Evolutionary conservation across 2,888 invertebrate genomes (phyloP).

Genomic region (Catocala nupta): DNA sequence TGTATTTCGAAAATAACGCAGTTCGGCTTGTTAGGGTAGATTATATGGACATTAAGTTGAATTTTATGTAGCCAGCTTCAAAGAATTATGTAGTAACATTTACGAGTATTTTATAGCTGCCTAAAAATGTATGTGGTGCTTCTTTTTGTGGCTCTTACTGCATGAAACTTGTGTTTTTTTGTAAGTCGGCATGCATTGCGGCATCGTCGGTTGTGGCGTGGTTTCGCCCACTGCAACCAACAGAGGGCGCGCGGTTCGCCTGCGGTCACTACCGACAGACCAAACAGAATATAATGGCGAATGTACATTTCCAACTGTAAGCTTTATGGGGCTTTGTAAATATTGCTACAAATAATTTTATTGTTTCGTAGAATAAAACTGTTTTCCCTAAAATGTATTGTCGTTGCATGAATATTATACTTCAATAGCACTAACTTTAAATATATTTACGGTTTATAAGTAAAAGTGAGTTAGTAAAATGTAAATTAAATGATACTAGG

Average conservation of each 20-base stretch:
- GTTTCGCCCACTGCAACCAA: conserved; percentile 28
- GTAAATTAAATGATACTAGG: too few species aligned
- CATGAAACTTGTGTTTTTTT: conserved; percentile 37
- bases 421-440: too few species aligned
- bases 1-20: conserved; percentile 25
- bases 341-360: neutral
- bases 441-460: too few species aligned
- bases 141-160: conserved; percentile 37
- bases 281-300: conserved; percentile 57
- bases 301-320: conserved; percentile 54
- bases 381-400: too few species aligned
- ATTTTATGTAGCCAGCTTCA: conserved; percentile 30
- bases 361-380: too few species aligned
- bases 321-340: conserved; percentile 34
- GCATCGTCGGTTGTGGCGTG: conserved; percentile 20
- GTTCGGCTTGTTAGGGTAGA: conserved; percentile 25
- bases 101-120: conserved; percentile 10
- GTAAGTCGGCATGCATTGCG: conserved; percentile 24
- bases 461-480: too few species aligned
- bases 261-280: conserved; percentile 47
- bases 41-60: conserved; percentile 36
- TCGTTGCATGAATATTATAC: too few species aligned
- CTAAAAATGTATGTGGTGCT: conserved; percentile 22
- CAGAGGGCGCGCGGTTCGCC: conserved; percentile 30
- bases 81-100: conserved; percentile 31